These are phyloP conservation scores for Serinus canaria DNA, from an alignment of 2,113 vertebrate species.

Conservation along the genomic window DNA sequence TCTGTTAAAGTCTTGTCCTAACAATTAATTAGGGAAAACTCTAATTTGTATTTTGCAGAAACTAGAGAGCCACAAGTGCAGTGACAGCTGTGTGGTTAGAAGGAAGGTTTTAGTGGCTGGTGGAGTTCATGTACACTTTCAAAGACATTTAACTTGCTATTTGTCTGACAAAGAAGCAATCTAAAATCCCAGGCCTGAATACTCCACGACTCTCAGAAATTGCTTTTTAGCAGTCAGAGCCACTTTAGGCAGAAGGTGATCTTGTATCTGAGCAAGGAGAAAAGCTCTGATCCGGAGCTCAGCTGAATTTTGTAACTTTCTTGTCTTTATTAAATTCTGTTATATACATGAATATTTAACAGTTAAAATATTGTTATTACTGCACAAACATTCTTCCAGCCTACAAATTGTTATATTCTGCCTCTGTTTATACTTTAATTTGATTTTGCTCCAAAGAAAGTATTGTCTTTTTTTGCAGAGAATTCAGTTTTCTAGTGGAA, in stretches of 20 bases:
- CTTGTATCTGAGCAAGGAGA: not conserved
- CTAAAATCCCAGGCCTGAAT: not conserved
- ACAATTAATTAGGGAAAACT: not conserved
- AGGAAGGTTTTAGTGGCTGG: not conserved
- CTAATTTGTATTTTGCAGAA: not conserved
- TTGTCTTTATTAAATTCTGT: not conserved
- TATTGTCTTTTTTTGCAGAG: not conserved
- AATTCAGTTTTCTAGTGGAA: not conserved
- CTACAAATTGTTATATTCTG: not conserved
- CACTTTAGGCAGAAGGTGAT: not conserved
- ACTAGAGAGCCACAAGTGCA: not conserved
- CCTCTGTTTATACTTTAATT: not conserved
- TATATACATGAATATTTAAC: conserved; percentile 16
- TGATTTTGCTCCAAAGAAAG: not conserved
- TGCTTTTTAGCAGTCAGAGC: not conserved
- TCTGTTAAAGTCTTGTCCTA: not conserved
- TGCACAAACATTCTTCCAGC: not conserved
- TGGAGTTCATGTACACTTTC: not conserved
- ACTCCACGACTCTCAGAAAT: not conserved
- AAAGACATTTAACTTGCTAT: not conserved
- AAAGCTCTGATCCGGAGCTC: not conserved
- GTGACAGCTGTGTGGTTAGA: not conserved
- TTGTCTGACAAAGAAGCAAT: not conserved
- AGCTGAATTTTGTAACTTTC: not conserved
- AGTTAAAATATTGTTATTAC: not conserved